Base-by-base conservation (phyloP, 2,888 invertebrate genomes). In the Epiblema foenella region DNA sequence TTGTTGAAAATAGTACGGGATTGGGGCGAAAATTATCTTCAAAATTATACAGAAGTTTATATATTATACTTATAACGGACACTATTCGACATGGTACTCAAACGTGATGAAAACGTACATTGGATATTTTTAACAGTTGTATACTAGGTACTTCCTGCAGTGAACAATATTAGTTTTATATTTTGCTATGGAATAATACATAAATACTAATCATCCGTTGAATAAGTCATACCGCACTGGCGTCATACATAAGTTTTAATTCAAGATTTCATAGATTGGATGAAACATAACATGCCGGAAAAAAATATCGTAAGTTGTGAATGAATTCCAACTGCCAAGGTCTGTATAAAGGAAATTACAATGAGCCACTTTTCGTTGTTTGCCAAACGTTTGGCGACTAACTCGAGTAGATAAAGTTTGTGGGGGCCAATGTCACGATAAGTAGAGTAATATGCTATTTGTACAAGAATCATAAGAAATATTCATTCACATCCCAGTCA, bases 161-260 rank as follows among this genome's bases (percentile, higher is more conserved):
- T 75, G 82, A 85, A 88, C 80, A 89, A 88, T 87, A 86, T 84
- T 84, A 78, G 18, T 33, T 63, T 51, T 83, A 81, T 83, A 82
- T 79, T 82, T 85, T 81, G 80, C 80, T 79, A 79, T 77, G 76
- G 86, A 83, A 87, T 86, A 83, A 87, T 86, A 86, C 87, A 86
- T 86, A 84, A 86, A 88, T 88, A 86, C 82, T 85, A 89, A 88
- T 85, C 76, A 76, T 70, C 79, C 78, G 76, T 74, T 81, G 81
- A 79, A 83, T 80, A 83, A 80, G 76, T 79, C 80, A 83, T 80
- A 82, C 81, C 82, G 79, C 68, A 78, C 73, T 83, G 89, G 85
- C 88, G 87, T 89, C 89, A 89, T 81, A 79, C 81, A 76, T 75
- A 80, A 81, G 49, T 59, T 59, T 66, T 46, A 51, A 60, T 67